Percentiles rank a stretch among this genome's conserved stretches.
Conservation (phyloP, 2,113 vertebrate species). For the Passerina amoena region DNA sequence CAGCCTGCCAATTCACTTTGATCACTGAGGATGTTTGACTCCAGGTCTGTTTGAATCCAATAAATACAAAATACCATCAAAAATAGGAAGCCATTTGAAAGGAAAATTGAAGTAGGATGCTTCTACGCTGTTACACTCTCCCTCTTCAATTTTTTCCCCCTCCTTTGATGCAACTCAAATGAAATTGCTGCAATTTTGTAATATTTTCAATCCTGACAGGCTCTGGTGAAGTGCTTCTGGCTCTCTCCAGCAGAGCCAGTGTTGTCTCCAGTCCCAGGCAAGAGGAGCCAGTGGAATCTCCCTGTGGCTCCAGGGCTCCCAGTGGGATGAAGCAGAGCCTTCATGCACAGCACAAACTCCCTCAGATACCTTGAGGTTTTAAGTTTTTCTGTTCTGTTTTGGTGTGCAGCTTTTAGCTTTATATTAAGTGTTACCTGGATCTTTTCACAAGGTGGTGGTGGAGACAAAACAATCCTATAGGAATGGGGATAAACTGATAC, state of each 20-base stretch:
- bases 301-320: accelerated
- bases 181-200: neutral
- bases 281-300: neutral
- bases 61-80: neutral
- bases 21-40: neutral
- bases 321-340: neutral
- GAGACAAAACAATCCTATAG: neutral
- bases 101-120: neutral
- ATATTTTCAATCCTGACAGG: neutral
- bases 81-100: neutral
- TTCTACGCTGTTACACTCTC: neutral
- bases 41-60: neutral
- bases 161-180: neutral
- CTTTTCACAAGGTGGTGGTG: neutral
- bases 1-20: neutral
- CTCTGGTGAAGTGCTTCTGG: neutral
- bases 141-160: neutral
- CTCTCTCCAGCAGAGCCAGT: neutral
- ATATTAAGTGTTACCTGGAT: neutral
- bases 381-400: neutral
- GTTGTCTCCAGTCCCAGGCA: neutral
- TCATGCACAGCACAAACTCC: neutral
- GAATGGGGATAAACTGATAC: neutral
- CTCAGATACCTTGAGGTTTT: neutral
- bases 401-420: neutral